Evolutionary conservation across 2,888 invertebrate species (phyloP).

Genomic region (Ctenicera cuprea): DNA sequence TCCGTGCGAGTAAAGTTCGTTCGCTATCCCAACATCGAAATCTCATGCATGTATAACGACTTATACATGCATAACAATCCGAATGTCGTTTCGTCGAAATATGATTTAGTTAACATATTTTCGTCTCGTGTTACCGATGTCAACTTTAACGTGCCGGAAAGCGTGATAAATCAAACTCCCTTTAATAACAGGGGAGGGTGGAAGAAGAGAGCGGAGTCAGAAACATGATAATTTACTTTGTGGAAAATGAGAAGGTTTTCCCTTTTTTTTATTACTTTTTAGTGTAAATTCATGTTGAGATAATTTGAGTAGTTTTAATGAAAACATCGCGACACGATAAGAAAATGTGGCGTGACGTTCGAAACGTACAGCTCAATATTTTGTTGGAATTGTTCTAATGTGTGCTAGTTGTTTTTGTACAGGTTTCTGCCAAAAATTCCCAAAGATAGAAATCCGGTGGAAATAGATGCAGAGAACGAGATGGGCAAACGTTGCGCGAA

Average conservation of each 20-base stretch:
- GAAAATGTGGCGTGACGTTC: background rate
- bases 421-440: no score
- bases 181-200: background rate
- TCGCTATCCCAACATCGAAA: constrained; percentile 4
- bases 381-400: no score
- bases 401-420: no score
- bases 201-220: background rate
- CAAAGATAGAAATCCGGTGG: no score
- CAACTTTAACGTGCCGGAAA: background rate
- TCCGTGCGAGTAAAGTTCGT: constrained; percentile 19
- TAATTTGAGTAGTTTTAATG: background rate
- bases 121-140: background rate
- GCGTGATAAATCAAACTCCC: constrained; percentile 8
- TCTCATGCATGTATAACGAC: constrained; percentile 24
- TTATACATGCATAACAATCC: constrained; percentile 15
- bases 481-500: no score
- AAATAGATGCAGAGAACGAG: no score
- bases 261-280: constrained; percentile 27
- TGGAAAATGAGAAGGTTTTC: background rate
- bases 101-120: constrained; percentile 14
- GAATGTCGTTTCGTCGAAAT: constrained; percentile 8
- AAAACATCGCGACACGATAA: background rate
- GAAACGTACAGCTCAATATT: no score
- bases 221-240: constrained; percentile 26
- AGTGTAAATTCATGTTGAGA: constrained; percentile 13